Evolutionary conservation across 2,113 vertebrate genomes (phyloP), one percentile per base, ranked within the genome.

Genomic region (Ceyx cyanopectus): DNA sequence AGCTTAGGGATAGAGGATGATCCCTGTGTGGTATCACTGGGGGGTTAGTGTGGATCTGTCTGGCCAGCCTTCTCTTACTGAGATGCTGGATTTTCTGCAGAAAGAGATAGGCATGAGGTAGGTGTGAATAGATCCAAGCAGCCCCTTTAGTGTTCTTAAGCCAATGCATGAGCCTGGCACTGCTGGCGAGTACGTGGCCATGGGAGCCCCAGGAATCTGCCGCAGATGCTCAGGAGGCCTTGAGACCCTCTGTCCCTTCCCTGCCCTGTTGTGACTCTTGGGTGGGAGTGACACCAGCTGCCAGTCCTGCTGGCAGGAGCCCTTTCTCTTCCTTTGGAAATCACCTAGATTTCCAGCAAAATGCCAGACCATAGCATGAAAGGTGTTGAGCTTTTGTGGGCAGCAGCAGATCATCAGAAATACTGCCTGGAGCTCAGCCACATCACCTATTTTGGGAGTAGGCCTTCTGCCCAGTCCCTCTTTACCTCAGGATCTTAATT

Each of bases 401-500:
- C 51, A 83, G 73, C 82, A 84, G 73, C 69, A 70, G 89, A 75
- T 92, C 79, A 70, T 83, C 87, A 93, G 80, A 58, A 92, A 65
- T 34, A 50, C 65, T 5, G 21, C 89, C 67, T 82, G 86, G 86
- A 95, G 54, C 84, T 73, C 60, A 79, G 91, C 86, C 85, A 91
- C 65, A 2, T 51, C 1, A 8, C 29, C 58, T 96, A 51, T 95
- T 96, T 96, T 89, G 56, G 78, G 81, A 92, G 54, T 43, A 93
- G 91, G 95, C 94, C 95, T 97, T 85, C 65, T 88, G 94, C 92
- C 95, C 67, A 82, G 68, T 97, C 66, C 87, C 85, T 96, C 69
- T 94, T 94, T 97, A 93, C 92, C 89, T 97, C 96, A 95, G 94
- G 82, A 93, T 97, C 95, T 97, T 92, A 97, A 96, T 97, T 97